Percentiles rank a stretch among this genome's conserved stretches.
phyloP scores from a whole-genome alignment of 2,797 vertebrate genomes.

The Rhinella marina region DNA sequence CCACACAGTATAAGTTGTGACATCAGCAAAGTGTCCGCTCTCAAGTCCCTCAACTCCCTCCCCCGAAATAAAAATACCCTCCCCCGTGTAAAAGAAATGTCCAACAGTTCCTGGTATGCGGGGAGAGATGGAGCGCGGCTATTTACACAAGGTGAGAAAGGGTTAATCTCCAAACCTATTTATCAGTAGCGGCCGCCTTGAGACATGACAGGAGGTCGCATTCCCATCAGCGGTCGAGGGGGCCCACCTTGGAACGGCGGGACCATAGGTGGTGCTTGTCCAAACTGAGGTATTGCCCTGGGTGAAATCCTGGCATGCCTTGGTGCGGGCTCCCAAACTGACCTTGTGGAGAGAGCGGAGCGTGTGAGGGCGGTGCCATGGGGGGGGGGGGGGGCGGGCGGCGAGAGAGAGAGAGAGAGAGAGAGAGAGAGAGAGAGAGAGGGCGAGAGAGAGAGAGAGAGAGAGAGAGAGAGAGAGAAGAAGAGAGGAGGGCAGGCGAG shows the following conservation, averaged over 20 bases:
- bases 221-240: slow-evolving; percentile 91
- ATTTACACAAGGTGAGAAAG: slow-evolving; percentile 98
- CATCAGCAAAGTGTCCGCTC: slow-evolving; percentile 82
- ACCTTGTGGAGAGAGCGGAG: slow-evolving; percentile 83
- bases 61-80: slow-evolving; percentile 62
- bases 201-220: slow-evolving; percentile 98
- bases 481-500: too few relatives aligned
- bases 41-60: slow-evolving; percentile 74
- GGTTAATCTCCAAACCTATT: slow-evolving; percentile 99
- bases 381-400: too few relatives aligned
- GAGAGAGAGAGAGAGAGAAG: too few relatives aligned
- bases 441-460: too few relatives aligned
- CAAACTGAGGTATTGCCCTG: slow-evolving; percentile 94
- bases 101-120: slow-evolving; percentile 87
- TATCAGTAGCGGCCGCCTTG: slow-evolving; percentile 96
- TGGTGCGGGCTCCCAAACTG: slow-evolving; percentile 96
- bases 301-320: slow-evolving; percentile 94
- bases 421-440: too few relatives aligned
- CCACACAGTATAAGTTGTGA: slow-evolving; percentile 93
- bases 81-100: slow-evolving; percentile 86
- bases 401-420: too few relatives aligned
- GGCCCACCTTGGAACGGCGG: slow-evolving; percentile 94
- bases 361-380: too few relatives aligned
- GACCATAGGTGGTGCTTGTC: slow-evolving; percentile 96
- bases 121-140: slow-evolving; percentile 84